A percentile compares a stretch with the other conserved stretches of the same genome.
Evolutionary conservation across 2,113 vertebrate genomes (phyloP).

Genomic region (Lophochroa leadbeateri): DNA sequence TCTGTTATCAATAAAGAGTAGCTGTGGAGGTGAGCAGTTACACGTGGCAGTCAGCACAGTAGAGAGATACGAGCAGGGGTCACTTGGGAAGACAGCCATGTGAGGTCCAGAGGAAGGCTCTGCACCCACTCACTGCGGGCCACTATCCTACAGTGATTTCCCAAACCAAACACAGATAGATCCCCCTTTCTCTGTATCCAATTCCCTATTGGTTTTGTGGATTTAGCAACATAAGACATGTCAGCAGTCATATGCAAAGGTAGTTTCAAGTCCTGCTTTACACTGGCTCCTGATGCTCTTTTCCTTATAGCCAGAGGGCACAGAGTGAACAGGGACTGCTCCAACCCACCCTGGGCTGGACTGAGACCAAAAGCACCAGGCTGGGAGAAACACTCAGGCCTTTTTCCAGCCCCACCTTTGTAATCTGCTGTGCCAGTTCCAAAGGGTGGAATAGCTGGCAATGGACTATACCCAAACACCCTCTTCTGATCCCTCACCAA

Average conservation of each 20-base stretch:
- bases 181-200: neutral
- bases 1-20: neutral
- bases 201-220: neutral
- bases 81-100: fast-evolving
- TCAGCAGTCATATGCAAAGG: neutral
- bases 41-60: neutral
- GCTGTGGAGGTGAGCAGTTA: neutral
- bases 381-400: neutral
- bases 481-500: neutral
- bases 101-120: neutral
- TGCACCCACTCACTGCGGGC: fast-evolving
- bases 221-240: neutral
- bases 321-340: neutral
- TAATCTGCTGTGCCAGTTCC: neutral
- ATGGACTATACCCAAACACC: neutral
- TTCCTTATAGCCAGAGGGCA: neutral
- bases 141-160: neutral
- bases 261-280: neutral
- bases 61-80: neutral
- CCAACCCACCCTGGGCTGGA: fast-evolving
- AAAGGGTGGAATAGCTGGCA: neutral
- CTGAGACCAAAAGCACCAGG: neutral
- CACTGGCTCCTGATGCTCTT: neutral
- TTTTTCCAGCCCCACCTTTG: neutral
- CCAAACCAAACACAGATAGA: neutral